Conservation (phyloP, 2,797 vertebrate genomes). For the Poliocrania exsul region DNA sequence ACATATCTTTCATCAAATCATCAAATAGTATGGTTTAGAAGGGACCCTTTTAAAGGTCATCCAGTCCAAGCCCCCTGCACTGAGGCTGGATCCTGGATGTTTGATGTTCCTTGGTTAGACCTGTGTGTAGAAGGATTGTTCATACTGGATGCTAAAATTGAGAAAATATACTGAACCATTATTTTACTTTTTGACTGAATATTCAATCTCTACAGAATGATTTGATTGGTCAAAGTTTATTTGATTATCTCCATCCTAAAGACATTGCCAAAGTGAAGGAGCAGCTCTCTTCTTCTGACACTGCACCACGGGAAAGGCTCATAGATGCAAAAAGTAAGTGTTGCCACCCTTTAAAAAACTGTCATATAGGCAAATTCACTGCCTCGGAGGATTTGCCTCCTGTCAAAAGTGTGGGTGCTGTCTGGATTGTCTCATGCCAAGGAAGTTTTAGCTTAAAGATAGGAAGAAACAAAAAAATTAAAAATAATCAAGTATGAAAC, state of each 20-base stretch:
- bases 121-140: neutral
- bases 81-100: neutral
- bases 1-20: neutral
- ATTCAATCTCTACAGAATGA: slow-evolving; percentile 85
- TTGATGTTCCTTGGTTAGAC: neutral
- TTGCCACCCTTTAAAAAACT: neutral
- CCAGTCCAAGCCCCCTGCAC: neutral
- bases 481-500: neutral
- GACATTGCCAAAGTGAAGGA: slow-evolving; percentile 99
- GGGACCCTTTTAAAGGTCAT: neutral
- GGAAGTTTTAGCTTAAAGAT: neutral
- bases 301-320: slow-evolving; percentile 92
- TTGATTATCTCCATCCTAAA: slow-evolving; percentile 98
- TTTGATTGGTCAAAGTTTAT: slow-evolving; percentile 97
- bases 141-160: neutral
- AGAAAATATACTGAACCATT: neutral
- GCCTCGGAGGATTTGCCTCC: neutral
- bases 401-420: neutral
- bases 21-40: neutral
- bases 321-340: slow-evolving; percentile 97
- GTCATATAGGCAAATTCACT: neutral
- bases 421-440: neutral
- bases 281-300: slow-evolving; percentile 97
- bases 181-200: slow-evolving; percentile 27
- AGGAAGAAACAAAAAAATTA: neutral